These are phyloP conservation scores for Margaritifera margaritifera DNA, from an alignment of 2,888 invertebrate species.

Conservation along the genomic window DNA sequence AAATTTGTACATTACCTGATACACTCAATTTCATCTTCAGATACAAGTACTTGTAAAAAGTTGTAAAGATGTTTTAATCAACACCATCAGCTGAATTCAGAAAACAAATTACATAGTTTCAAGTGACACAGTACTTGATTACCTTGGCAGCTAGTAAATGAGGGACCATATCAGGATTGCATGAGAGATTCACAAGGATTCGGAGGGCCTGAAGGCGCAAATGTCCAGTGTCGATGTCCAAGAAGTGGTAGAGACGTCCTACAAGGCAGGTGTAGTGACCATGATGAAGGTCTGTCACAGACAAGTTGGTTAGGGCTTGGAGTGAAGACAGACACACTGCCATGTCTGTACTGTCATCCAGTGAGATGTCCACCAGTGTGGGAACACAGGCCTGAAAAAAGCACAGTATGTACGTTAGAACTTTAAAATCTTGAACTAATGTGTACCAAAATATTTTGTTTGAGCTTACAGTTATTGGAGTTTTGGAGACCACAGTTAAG, in stretches of 20 bases:
- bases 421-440: too few species aligned
- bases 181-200: slow-evolving; percentile 78
- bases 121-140: slow-evolving; percentile 13
- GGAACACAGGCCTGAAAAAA: slow-evolving; percentile 71
- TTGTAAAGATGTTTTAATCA: too few species aligned
- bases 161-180: slow-evolving; percentile 78
- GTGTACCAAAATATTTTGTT: too few species aligned
- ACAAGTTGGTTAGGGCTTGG: slow-evolving; percentile 77
- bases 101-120: background rate
- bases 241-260: slow-evolving; percentile 73
- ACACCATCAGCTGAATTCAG: too few species aligned
- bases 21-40: too few species aligned
- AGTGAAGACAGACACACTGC: slow-evolving; percentile 74
- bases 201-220: slow-evolving; percentile 76
- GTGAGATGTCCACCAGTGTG: slow-evolving; percentile 73
- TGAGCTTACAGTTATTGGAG: too few species aligned
- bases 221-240: slow-evolving; percentile 72
- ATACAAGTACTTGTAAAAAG: too few species aligned
- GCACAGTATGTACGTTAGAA: too few species aligned
- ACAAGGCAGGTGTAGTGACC: slow-evolving; percentile 74
- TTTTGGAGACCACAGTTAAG: too few species aligned
- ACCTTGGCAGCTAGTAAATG: slow-evolving; percentile 78
- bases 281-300: slow-evolving; percentile 74
- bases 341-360: slow-evolving; percentile 71
- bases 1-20: too few species aligned